Base-by-base conservation (phyloP, 2,888 invertebrate species). In the Eupithecia tripunctaria region DNA sequence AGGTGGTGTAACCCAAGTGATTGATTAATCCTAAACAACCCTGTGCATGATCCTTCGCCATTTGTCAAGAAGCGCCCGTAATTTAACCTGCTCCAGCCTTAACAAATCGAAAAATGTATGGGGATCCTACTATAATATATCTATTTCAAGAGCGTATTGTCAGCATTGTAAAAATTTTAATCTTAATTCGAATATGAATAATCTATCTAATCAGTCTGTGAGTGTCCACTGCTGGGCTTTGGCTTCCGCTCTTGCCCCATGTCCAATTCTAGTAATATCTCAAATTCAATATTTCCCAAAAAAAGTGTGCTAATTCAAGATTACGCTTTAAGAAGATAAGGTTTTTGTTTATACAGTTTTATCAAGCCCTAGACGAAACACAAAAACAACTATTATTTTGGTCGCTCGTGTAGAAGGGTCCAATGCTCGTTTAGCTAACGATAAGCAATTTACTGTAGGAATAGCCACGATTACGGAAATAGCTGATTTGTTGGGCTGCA, bases 391-490 rank as follows among this genome's bases (percentile, higher is more conserved):
- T 14, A 59, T 32, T 2, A 41, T 69, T 70, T 69, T 62, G 69
- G 59, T 67, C 36, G 27, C 47, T 67, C 72, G 67, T 67, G 25
- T 70, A 60, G 15, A 27, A 38, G 21, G 36, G 21, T 51, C 66
- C 69, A 66, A 66, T 38, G 38, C 69, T 47, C 29, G 43, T 72
- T 65, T 25, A 47, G 43, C 43, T 21, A 25, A 56, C 47, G 63
- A 51, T 21, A 38, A 47, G 38, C 62, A 72, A 69, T 73, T 64
- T 69, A 67, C 47, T 32, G 67, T 21, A 65, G 32, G 63, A 74
- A 69, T 62, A 51, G 66, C 21, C 36, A 36, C 51, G n/a, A 73
- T 73, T 73, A 69, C 68, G 51, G 15, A 66, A 43, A 73, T 56
- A 72, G 56, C 72, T 69, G 62, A 69, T 73, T 69, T 67, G 60